Percentiles rank a stretch among this genome's conserved stretches.
Conservation (phyloP, 2,113 vertebrate species). For the Pteruthius melanotis region DNA sequence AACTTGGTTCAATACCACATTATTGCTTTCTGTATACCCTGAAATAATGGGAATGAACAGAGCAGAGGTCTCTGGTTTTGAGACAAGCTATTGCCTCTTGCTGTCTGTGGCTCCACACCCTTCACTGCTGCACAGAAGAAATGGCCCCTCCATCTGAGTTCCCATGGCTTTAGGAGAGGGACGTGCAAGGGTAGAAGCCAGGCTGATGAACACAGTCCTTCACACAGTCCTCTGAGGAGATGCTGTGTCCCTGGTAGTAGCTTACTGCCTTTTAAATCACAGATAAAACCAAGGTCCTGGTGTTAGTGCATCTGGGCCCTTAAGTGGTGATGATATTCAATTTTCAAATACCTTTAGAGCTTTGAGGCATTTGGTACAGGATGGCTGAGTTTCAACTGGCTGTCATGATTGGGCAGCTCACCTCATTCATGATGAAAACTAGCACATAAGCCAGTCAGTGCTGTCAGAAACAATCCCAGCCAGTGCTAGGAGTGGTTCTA, state of each 20-base stretch:
- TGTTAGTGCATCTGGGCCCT: neutral
- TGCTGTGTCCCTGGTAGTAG: neutral
- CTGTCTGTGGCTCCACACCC: neutral
- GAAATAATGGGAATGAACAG: neutral
- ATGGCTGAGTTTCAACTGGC: neutral
- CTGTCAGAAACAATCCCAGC: neutral
- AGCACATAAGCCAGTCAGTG: neutral
- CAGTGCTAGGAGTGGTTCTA: neutral
- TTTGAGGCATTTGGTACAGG: neutral
- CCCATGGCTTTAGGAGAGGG: neutral
- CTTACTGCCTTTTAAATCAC: neutral
- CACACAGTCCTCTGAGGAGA: neutral
- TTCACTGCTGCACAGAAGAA: neutral
- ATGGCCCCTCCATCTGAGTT: neutral
- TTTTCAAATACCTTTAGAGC: neutral
- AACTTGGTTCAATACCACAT: neutral
- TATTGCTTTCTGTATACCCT: neutral
- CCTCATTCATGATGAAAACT: neutral
- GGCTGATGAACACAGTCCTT: neutral
- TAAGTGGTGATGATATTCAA: neutral
- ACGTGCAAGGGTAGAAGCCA: neutral
- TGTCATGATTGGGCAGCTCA: neutral
- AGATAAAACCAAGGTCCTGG: neutral
- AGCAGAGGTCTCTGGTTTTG: neutral
- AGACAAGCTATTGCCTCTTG: neutral